A percentile compares a stretch with the other conserved stretches of the same genome.
phyloP scores from a whole-genome alignment of 2,888 invertebrate genomes.

The Aporophyla nigra region DNA sequence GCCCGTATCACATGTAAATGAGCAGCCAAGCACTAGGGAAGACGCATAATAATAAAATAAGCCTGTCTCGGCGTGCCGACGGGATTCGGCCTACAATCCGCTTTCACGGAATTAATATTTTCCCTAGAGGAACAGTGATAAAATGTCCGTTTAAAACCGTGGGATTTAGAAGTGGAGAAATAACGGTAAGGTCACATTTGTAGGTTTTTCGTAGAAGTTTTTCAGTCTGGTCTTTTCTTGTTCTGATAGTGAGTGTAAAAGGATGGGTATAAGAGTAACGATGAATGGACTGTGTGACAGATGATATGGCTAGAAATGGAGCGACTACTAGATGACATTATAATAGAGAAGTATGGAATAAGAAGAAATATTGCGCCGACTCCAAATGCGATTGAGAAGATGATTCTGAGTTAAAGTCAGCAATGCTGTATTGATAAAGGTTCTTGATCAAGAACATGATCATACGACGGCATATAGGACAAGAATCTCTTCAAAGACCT shows the following conservation, averaged over 20 bases:
- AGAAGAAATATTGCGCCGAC: too few species aligned
- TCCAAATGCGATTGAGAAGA: too few species aligned
- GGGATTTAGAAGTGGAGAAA: conserved; percentile 22
- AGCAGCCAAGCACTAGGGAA: conserved; percentile 34
- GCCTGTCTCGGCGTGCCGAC: conserved; percentile 40
- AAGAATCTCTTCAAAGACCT: background rate
- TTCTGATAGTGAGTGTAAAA: background rate
- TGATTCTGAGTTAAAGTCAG: background rate
- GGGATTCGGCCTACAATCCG: conserved; percentile 58
- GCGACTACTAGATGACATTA: too few species aligned
- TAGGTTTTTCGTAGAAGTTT: background rate
- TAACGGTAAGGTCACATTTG: conserved; percentile 2
- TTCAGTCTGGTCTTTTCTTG: background rate
- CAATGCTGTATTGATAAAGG: background rate
- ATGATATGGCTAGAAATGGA: too few species aligned
- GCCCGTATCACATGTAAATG: conserved; percentile 59
- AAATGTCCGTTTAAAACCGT: conserved; percentile 33
- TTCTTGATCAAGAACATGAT: background rate
- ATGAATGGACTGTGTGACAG: too few species aligned
- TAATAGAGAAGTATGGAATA: too few species aligned
- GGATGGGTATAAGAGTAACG: background rate
- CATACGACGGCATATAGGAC: background rate
- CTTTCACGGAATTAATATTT: conserved; percentile 62
- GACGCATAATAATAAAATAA: conserved; percentile 55
- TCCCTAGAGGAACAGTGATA: conserved; percentile 54